Conservation (phyloP, 2,888 invertebrate genomes). For the Eilema sororculum region DNA sequence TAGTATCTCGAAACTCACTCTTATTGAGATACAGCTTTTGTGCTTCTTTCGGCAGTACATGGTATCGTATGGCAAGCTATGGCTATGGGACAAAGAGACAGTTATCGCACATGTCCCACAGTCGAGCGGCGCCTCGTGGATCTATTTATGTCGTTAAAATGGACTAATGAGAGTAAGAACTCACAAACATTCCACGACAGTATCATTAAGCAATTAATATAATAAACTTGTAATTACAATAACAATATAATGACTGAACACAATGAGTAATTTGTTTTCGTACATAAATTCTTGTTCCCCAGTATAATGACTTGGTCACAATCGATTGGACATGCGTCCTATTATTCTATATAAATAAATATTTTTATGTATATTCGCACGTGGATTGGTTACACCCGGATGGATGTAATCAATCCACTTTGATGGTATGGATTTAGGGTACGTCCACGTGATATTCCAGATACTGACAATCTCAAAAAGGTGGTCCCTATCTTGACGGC, state of each 20-base stretch:
- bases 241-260: slow-evolving; percentile 39
- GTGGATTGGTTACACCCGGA: too few relatives aligned
- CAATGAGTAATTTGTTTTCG: slow-evolving; percentile 47
- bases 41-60: too few relatives aligned
- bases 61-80: too few relatives aligned
- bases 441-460: too few relatives aligned
- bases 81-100: not conserved
- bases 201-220: slow-evolving; percentile 47
- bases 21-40: too few relatives aligned
- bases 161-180: slow-evolving; percentile 40
- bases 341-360: slow-evolving; percentile 11
- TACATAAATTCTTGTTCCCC: slow-evolving; percentile 33
- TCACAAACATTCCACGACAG: slow-evolving; percentile 56
- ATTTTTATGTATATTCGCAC: too few relatives aligned
- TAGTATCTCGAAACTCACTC: too few relatives aligned
- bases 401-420: too few relatives aligned
- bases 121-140: not conserved
- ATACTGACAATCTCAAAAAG: too few relatives aligned
- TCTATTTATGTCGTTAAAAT: not conserved
- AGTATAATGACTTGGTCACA: slow-evolving; percentile 35
- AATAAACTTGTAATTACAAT: slow-evolving; percentile 46
- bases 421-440: too few relatives aligned
- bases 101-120: not conserved
- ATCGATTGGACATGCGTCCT: slow-evolving; percentile 32
- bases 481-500: too few relatives aligned